Conservation (phyloP, 2,888 invertebrate genomes). For the Ethmia dodecea region DNA sequence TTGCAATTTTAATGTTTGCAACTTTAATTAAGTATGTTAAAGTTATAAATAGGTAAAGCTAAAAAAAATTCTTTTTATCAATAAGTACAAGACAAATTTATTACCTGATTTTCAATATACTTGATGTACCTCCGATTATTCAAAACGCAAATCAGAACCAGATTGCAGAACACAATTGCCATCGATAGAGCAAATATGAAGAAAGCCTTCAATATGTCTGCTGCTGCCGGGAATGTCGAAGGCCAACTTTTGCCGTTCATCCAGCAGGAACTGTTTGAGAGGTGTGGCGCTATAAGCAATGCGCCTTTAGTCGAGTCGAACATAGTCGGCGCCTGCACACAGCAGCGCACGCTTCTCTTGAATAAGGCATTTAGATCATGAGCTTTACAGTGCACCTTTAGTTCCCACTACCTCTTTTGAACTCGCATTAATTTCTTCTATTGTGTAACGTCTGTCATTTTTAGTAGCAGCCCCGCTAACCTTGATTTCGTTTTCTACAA, state of each 20-base stretch:
- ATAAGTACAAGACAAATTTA: no score
- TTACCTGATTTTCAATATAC: constrained; percentile 92
- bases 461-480: no score
- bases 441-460: no score
- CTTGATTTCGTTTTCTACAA: constrained; percentile 7
- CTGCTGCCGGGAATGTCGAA: constrained; percentile 80
- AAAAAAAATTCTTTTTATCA: no score
- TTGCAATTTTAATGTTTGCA: no score
- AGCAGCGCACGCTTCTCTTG: constrained; percentile 63
- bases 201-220: constrained; percentile 86
- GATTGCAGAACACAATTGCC: constrained; percentile 88
- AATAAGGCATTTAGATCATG: constrained; percentile 73
- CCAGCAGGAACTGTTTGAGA: constrained; percentile 90
- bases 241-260: constrained; percentile 82
- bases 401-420: not conserved
- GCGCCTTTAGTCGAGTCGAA: constrained; percentile 82
- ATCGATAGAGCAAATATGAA: constrained; percentile 86
- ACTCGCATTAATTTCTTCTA: no score
- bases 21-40: no score
- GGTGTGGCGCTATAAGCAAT: constrained; percentile 86
- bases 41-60: no score
- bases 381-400: constrained; percentile 48
- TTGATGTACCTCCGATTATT: constrained; percentile 90
- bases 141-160: constrained; percentile 88
- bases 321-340: constrained; percentile 73